These are phyloP conservation scores for Drosophila rubida DNA, from an alignment of 2,888 invertebrate species.

Conservation along the genomic window DNA sequence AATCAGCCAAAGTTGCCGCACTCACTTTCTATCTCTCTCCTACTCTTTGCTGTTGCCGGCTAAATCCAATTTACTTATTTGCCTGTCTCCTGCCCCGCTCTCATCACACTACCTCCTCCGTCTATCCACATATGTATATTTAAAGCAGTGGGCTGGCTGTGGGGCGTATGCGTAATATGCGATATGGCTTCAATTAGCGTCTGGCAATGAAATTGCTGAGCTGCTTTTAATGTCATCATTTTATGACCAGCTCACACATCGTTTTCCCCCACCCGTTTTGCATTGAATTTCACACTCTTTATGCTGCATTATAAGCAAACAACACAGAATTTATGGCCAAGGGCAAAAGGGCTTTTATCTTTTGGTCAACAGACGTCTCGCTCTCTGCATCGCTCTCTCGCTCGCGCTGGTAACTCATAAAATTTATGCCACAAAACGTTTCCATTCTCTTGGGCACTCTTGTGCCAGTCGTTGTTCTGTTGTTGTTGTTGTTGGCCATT, in stretches of 20 bases:
- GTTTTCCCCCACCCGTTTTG: slow-evolving; percentile 45
- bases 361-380: slow-evolving; percentile 50
- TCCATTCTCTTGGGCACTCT: slow-evolving; percentile 6
- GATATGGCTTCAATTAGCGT: slow-evolving; percentile 66
- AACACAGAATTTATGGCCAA: slow-evolving; percentile 51
- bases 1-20: slow-evolving; percentile 74
- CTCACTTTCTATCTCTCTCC: slow-evolving; percentile 2
- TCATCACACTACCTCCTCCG: not conserved
- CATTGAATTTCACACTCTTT: slow-evolving; percentile 53
- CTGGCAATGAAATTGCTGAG: slow-evolving; percentile 37
- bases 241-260: slow-evolving; percentile 61
- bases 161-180: slow-evolving; percentile 51
- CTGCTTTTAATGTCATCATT: slow-evolving; percentile 59
- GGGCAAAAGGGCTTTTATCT: slow-evolving; percentile 58
- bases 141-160: slow-evolving; percentile 28
- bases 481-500: slow-evolving; percentile 45
- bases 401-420: slow-evolving; percentile 47
- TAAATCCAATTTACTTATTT: slow-evolving; percentile 77
- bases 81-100: too few relatives aligned
- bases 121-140: slow-evolving; percentile 14
- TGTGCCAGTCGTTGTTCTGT: too few relatives aligned
- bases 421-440: slow-evolving; percentile 57
- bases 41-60: slow-evolving; percentile 23
- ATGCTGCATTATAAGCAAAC: slow-evolving; percentile 42
- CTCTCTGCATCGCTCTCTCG: not conserved